Evolutionary conservation across 2,797 vertebrate genomes (phyloP).

Genomic region (Alexandromys oeconomus): DNA sequence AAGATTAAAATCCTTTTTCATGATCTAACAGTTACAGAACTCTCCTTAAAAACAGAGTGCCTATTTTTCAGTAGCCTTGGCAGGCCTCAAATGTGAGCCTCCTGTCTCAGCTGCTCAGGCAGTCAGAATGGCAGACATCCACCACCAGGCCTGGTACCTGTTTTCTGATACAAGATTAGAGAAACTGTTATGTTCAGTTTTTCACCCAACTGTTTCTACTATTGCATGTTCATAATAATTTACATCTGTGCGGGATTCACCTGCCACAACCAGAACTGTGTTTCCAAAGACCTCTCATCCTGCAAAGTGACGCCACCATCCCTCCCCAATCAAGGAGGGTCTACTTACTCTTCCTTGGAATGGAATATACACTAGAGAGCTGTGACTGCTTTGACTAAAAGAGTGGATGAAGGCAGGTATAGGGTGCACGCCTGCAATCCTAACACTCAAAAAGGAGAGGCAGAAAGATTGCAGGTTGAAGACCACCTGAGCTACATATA

Average conservation of each 20-base stretch:
- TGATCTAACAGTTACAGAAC: constrained; percentile 25
- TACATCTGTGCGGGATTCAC: background rate
- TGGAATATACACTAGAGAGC: background rate
- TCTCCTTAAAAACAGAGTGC: constrained; percentile 29
- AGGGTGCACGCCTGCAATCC: background rate
- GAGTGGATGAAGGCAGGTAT: background rate
- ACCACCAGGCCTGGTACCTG: background rate
- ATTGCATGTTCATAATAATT: background rate
- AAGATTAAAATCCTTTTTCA: constrained; percentile 16
- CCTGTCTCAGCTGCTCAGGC: background rate
- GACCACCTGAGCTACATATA: background rate
- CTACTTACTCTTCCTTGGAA: background rate
- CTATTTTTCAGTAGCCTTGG: constrained; percentile 5
- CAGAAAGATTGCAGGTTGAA: background rate
- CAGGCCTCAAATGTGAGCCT: background rate
- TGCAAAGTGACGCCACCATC: background rate
- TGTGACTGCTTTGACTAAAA: background rate
- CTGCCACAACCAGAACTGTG: background rate
- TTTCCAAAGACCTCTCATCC: background rate
- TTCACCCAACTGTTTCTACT: constrained; percentile 18
- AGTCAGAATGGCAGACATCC: background rate
- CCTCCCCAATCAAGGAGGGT: background rate
- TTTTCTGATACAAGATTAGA: constrained; percentile 10
- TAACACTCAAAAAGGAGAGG: background rate
- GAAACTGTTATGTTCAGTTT: background rate